Evolutionary conservation across 2,888 invertebrate genomes (phyloP).

Genomic region (Pachycephus smyrnensis): DNA sequence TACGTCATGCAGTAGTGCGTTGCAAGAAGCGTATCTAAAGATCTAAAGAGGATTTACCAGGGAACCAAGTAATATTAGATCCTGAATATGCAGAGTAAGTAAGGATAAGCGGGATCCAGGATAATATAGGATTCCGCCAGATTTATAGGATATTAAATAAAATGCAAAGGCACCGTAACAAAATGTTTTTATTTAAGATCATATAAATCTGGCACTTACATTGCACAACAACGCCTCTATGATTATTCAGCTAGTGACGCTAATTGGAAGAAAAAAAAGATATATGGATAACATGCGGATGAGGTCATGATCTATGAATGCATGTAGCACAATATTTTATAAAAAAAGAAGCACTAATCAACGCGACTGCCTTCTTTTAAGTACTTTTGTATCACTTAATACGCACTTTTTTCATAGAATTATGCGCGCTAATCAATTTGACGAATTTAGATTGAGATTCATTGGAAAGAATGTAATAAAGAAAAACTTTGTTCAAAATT

Average conservation of each 20-base stretch:
- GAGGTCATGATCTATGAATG: background rate
- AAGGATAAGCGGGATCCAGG: slow-evolving; percentile 19
- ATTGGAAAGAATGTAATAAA: background rate
- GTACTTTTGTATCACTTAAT: background rate
- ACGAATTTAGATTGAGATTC: background rate
- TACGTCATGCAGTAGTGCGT: background rate
- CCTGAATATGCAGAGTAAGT: background rate
- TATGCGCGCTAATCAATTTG: background rate
- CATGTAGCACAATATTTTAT: background rate
- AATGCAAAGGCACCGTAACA: slow-evolving; percentile 38
- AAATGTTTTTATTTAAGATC: slow-evolving; percentile 58
- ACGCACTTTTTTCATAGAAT: background rate
- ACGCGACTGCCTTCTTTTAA: background rate
- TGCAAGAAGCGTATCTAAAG: background rate
- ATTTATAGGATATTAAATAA: slow-evolving; percentile 61
- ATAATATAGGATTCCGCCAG: slow-evolving; percentile 44
- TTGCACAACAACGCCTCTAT: slow-evolving; percentile 35
- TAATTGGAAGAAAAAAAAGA: slow-evolving; percentile 23
- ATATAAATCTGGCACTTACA: slow-evolving; percentile 62
- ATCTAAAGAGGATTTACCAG: background rate
- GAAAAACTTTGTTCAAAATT: background rate
- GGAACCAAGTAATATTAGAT: background rate
- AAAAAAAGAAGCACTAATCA: background rate
- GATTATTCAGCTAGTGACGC: slow-evolving; percentile 32
- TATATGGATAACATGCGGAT: background rate